Percentiles rank a stretch among this genome's conserved stretches.
Conservation (phyloP, 2,113 vertebrate genomes). For the Danionella cerebrum region DNA sequence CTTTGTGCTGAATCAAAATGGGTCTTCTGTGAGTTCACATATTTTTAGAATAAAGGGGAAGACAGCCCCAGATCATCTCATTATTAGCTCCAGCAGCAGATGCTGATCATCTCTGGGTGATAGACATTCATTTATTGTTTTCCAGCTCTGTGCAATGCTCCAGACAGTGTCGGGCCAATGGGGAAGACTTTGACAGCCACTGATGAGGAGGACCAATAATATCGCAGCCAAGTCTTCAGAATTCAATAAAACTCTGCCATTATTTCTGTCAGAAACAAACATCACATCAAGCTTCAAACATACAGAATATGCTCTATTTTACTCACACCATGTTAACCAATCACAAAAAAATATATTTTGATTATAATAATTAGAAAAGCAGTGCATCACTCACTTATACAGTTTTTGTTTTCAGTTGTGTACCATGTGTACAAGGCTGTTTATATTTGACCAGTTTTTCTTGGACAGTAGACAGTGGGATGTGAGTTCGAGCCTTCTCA, state of each 20-base stretch:
- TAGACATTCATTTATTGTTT: conserved; percentile 11
- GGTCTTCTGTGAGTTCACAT: neutral
- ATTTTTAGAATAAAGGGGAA: neutral
- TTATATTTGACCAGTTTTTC: too few species aligned
- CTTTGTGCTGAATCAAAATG: neutral
- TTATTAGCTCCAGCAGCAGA: conserved; percentile 2
- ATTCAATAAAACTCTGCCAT: neutral
- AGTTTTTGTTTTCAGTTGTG: too few species aligned
- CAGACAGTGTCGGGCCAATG: neutral
- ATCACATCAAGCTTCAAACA: neutral
- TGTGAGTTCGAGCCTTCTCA: too few species aligned
- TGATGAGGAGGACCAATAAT: conserved; percentile 6
- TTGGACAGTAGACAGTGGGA: too few species aligned
- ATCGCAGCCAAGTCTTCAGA: neutral
- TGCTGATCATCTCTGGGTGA: neutral
- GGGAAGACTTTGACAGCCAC: neutral
- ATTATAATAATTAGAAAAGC: too few species aligned
- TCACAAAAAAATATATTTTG: neutral
- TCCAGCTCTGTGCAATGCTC: conserved; percentile 2
- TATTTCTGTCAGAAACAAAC: neutral
- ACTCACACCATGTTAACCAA: too few species aligned
- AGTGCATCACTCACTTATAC: too few species aligned
- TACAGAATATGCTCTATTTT: too few species aligned
- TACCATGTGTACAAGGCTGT: too few species aligned
- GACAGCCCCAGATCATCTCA: neutral